These are phyloP conservation scores for Epistrophella euchroma DNA, from an alignment of 2,888 invertebrate species.

Conservation along the genomic window DNA sequence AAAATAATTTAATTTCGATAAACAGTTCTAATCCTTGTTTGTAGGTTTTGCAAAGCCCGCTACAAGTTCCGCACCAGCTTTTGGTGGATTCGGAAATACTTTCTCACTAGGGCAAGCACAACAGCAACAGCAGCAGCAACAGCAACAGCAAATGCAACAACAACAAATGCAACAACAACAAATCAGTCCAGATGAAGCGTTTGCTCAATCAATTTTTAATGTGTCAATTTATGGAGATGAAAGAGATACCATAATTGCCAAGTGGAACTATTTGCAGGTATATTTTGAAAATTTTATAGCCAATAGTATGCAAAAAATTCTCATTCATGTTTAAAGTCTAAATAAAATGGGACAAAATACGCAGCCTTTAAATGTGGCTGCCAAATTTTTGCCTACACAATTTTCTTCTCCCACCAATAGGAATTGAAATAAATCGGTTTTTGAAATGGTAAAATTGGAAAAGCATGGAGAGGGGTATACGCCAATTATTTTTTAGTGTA, in stretches of 20 bases:
- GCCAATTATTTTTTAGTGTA: too few species aligned
- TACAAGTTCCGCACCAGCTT: slow-evolving; percentile 82
- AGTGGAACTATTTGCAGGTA: slow-evolving; percentile 96
- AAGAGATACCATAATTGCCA: slow-evolving; percentile 95
- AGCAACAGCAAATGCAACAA: slow-evolving; percentile 81
- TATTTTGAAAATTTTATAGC: neutral
- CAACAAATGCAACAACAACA: slow-evolving; percentile 85
- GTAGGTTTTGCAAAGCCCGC: slow-evolving; percentile 83
- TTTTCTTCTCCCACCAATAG: too few species aligned
- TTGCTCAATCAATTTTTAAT: slow-evolving; percentile 90
- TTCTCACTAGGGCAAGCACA: slow-evolving; percentile 83
- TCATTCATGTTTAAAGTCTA: too few species aligned
- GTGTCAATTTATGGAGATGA: slow-evolving; percentile 97
- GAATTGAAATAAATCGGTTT: too few species aligned
- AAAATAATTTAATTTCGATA: neutral
- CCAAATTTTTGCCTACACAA: too few species aligned
- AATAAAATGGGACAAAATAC: too few species aligned
- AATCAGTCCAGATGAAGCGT: slow-evolving; percentile 87
- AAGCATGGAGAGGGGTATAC: too few species aligned
- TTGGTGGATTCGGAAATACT: slow-evolving; percentile 85
- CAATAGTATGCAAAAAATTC: too few species aligned
- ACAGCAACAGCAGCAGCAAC: slow-evolving; percentile 80
- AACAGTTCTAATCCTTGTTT: neutral
- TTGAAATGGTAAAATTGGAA: too few species aligned
- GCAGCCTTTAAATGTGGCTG: too few species aligned